Evolutionary conservation across 2,888 invertebrate species (phyloP).

Genomic region (Lomographa bimaculata): DNA sequence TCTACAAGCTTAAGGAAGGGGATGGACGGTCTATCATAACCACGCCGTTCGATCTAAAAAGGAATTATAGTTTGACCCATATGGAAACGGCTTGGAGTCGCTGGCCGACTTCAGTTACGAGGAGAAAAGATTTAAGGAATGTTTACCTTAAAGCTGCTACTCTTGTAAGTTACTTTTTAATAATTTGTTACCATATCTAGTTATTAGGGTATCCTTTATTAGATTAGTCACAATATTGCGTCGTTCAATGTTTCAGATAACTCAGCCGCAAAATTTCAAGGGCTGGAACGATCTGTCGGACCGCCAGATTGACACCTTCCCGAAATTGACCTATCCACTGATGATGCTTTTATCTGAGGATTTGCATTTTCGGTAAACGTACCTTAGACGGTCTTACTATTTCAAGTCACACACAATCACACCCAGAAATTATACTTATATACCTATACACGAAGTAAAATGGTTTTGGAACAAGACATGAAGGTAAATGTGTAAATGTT

Average conservation of each 20-base stretch:
- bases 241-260: too few relatives aligned
- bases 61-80: slow-evolving; percentile 27
- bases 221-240: too few relatives aligned
- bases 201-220: too few relatives aligned
- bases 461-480: too few relatives aligned
- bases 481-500: too few relatives aligned
- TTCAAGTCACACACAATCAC: too few relatives aligned
- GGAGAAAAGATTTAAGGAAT: slow-evolving; percentile 56
- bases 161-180: slow-evolving; percentile 50
- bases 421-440: too few relatives aligned
- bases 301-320: slow-evolving; percentile 65
- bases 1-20: slow-evolving; percentile 53
- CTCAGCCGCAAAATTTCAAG: slow-evolving; percentile 58
- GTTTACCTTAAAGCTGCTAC: slow-evolving; percentile 51
- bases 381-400: too few relatives aligned
- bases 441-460: too few relatives aligned
- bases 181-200: too few relatives aligned
- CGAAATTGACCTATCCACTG: slow-evolving; percentile 66
- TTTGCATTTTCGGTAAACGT: slow-evolving; percentile 56
- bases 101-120: slow-evolving; percentile 46
- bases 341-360: slow-evolving; percentile 62
- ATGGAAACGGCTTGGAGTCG: slow-evolving; percentile 44
- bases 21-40: slow-evolving; percentile 38
- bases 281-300: slow-evolving; percentile 61
- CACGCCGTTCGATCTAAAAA: slow-evolving; percentile 37